Base-by-base conservation (phyloP, 2,797 vertebrate species). In the Helarctos malayanus region DNA sequence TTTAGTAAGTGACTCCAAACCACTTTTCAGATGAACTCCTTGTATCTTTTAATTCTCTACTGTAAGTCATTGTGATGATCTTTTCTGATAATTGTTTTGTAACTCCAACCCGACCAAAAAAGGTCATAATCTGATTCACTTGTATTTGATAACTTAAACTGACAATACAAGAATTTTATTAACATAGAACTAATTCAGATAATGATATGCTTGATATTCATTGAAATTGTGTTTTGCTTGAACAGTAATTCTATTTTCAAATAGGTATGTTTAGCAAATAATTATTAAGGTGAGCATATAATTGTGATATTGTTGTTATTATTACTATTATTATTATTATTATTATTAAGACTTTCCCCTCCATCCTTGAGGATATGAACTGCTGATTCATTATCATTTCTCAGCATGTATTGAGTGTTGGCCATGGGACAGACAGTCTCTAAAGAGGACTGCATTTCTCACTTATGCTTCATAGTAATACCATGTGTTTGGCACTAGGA, bases 41-140 rank as follows among this genome's bases (percentile, higher is more conserved):
- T 89, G 7, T 71, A 35, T 59, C 3, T 23, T 29, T 61, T 83
- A 75, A 75, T 56, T 52, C 61, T 41, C 63, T 73, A 41, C 25
- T 81, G 32, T 32, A 23, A 57, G 32, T 85, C 12, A 86, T 23
- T 19, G 1, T 61, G 16, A 91, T 35, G 6, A 69, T 80, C 4
- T 89, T 82, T 52, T 49, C 54, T 93, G 61, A 73, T 4, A 47
- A 83, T 25, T 63, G 9, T 57, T 94, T 82, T 61, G 8, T 47
- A 93, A 79, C 14, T 32, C 4, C 5, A 80, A 1, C 0, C 4
- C 3, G 4, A 4, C 0, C 0, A 2, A 41, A 79, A 1, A 54
- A 29, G 3, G 68, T 93, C 19, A 73, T 83, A 5, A 49, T n/a
- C 35, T 82, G 54, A 86, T 47, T 82, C 12, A 83, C 3, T 21